Percentiles rank a stretch among this genome's conserved stretches.
phyloP scores from a whole-genome alignment of 2,888 invertebrate genomes.

The Sipha maydis region DNA sequence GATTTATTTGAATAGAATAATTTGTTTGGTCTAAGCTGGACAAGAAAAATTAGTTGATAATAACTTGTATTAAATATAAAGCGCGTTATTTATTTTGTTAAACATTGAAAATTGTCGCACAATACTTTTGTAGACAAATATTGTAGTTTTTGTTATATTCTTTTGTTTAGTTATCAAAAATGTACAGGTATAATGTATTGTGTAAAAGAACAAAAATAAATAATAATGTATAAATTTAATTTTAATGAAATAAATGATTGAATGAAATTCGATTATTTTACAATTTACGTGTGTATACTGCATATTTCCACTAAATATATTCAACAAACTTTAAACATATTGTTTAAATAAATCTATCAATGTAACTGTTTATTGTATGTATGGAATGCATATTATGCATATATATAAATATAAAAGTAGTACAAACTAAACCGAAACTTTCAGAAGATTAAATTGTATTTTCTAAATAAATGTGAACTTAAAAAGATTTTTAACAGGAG shows the following conservation, averaged over 20 bases:
- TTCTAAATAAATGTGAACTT: too few species aligned
- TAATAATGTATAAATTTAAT: neutral
- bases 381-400: too few species aligned
- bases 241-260: slow-evolving; percentile 33
- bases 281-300: neutral
- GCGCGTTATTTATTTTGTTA: neutral
- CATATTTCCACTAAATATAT: neutral
- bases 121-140: neutral
- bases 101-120: neutral
- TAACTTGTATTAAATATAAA: neutral
- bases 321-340: neutral
- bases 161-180: neutral
- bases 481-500: too few species aligned
- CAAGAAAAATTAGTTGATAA: neutral
- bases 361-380: too few species aligned
- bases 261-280: slow-evolving; percentile 18
- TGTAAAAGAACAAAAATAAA: neutral
- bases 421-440: too few species aligned
- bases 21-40: neutral
- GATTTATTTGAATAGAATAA: slow-evolving; percentile 2
- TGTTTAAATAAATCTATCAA: too few species aligned
- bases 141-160: slow-evolving; percentile 14
- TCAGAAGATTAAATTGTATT: too few species aligned
- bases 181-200: neutral
- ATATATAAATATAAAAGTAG: too few species aligned